phyloP scores from a whole-genome alignment of 2,797 vertebrate species.

The Sebastes umbrosus region DNA sequence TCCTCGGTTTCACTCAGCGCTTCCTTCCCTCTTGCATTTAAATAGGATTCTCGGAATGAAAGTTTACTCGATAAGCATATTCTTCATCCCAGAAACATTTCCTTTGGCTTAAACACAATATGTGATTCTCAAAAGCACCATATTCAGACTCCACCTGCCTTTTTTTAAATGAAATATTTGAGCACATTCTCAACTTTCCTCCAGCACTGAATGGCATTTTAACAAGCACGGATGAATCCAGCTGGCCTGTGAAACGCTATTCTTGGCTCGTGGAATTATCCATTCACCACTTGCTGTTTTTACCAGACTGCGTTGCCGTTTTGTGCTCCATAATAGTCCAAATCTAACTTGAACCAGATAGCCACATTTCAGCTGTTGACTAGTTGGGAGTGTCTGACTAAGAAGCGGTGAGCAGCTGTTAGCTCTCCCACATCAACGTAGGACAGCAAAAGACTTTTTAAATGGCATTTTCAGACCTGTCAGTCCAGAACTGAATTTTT shows the following conservation, averaged over 20 bases:
- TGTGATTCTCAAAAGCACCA: not conserved
- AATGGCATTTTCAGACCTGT: constrained; percentile 20
- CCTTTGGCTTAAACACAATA: not conserved
- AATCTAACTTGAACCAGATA: not conserved
- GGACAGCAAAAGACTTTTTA: constrained; percentile 2
- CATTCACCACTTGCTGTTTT: not conserved
- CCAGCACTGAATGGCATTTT: not conserved
- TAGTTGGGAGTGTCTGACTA: not conserved
- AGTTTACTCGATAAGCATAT: not conserved
- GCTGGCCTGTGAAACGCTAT: constrained; percentile 26
- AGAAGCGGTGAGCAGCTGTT: not conserved
- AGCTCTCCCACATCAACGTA: not conserved
- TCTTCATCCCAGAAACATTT: not conserved
- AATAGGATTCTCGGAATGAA: constrained; percentile 3
- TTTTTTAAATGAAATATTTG: not conserved
- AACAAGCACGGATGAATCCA: constrained; percentile 10
- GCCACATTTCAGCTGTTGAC: not conserved
- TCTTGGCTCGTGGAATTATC: constrained; percentile 21
- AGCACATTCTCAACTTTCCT: not conserved
- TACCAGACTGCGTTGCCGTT: constrained; percentile 11
- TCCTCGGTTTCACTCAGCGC: not conserved
- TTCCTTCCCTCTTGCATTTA: not conserved
- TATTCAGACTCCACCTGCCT: not conserved
- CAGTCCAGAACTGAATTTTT: constrained; percentile 17
- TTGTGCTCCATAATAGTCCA: not conserved